These are phyloP conservation scores for Burhinus bistriatus DNA, from an alignment of 2,113 vertebrate genomes.

Conservation along the genomic window DNA sequence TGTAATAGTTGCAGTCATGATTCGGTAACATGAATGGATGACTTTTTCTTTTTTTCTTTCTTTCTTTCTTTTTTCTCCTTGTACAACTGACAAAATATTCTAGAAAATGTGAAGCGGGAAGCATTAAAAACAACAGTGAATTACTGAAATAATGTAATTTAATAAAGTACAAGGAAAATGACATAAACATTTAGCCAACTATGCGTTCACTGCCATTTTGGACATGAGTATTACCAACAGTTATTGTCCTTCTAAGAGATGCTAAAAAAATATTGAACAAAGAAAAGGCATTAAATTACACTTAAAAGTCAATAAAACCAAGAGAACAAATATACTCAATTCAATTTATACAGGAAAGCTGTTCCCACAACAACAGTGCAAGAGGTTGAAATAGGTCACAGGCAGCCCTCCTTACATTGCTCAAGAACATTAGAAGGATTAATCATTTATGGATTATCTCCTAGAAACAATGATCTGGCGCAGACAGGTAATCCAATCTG, in stretches of 20 bases:
- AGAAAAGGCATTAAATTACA: neutral
- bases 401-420: conserved; percentile 64
- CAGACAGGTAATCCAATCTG: conserved; percentile 87
- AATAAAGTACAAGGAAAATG: neutral
- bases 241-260: neutral
- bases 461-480: conserved; percentile 85
- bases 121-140: conserved; percentile 9
- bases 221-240: neutral
- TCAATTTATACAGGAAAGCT: conserved; percentile 23
- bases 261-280: neutral
- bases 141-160: conserved; percentile 34
- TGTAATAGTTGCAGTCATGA: neutral
- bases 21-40: neutral
- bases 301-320: neutral
- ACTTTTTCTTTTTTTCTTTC: neutral
- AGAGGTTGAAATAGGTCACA: conserved; percentile 75
- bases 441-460: conserved; percentile 91
- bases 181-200: neutral
- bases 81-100: neutral
- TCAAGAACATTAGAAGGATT: conserved; percentile 82
- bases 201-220: neutral
- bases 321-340: neutral
- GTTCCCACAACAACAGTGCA: conserved; percentile 1
- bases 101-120: conserved; percentile 15
- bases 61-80: neutral